Base-by-base conservation (phyloP, 2,113 vertebrate genomes). In the Corythoichthys intestinalis region DNA sequence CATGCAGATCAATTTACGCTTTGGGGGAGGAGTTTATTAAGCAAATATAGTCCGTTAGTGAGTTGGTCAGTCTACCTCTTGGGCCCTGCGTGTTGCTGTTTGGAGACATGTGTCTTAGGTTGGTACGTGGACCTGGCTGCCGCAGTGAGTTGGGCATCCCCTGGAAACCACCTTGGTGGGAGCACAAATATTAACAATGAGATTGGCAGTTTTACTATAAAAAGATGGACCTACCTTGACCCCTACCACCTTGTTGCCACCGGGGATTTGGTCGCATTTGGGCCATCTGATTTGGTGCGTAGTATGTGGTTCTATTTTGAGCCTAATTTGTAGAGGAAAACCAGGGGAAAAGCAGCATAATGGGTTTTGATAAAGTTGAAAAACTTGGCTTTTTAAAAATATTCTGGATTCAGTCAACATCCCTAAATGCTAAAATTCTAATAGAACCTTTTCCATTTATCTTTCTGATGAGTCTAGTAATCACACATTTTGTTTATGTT, bases 231-330 rank as follows among this genome's bases (percentile, higher is more conserved):
- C 90, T 83, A 97, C 97, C 96, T 93, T 99, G 97, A 90, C 95
- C 95, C 86, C 97, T 92, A 71, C 96, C 95, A 35, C 95, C 95
- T 72, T 93, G 93, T 83, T 98, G 97, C 97, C 97, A 99, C 73
- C 97, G 88, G 58, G 95, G 96, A 89, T 94, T 96, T 75, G 97
- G 97, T 73, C 97, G 93, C 92, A 99, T 98, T 86, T 98, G 97
- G 7, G 96, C 91, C 86, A 99, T 88, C 46, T 99, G 97, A 85
- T 94, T 99, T 56, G 96, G 96, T 75, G 96, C 95, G 77, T 98
- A 99, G 89, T 98, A 99, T 0, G 96, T 94, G 37, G 97, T 95
- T 89, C 97, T 94, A 80, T 93, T 97, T 91, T 98, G 97, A 62
- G 96, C 95, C 97, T 98, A 86, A 1, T 37, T 76, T 70, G 54